Percentiles rank a stretch among this genome's conserved stretches.
Evolutionary conservation across 2,797 vertebrate species (phyloP).

Genomic region (Sciaenops ocellatus): DNA sequence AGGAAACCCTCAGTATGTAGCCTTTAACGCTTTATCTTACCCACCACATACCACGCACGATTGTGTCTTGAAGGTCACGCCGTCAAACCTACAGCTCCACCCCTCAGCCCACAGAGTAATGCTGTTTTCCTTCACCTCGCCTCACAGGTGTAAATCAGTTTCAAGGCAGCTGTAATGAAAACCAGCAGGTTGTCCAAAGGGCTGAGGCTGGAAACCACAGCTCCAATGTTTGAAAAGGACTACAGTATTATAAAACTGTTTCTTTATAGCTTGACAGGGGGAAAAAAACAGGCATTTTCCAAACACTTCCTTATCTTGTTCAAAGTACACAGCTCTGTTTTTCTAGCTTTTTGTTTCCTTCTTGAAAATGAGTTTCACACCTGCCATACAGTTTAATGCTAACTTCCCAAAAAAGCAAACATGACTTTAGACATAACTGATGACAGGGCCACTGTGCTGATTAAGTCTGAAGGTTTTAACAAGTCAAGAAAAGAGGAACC

Average conservation of each 20-base stretch:
- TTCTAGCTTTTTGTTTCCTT: background rate
- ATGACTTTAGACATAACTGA: background rate
- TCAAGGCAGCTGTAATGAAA: slow-evolving; percentile 48
- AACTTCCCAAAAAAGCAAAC: background rate
- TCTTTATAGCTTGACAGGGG: background rate
- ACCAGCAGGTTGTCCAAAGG: slow-evolving; percentile 44
- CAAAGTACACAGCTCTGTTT: background rate
- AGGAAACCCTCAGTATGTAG: background rate
- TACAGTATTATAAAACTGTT: background rate
- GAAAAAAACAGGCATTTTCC: background rate
- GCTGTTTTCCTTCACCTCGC: slow-evolving; percentile 24
- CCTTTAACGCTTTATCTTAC: background rate
- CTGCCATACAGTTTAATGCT: background rate
- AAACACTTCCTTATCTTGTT: background rate
- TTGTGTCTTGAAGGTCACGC: slow-evolving; percentile 51
- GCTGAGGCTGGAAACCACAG: background rate
- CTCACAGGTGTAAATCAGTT: slow-evolving; percentile 49
- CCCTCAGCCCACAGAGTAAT: slow-evolving; percentile 11
- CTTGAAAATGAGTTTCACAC: background rate
- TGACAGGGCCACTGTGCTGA: background rate
- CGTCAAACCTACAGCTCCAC: slow-evolving; percentile 9
- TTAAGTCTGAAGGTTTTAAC: background rate
- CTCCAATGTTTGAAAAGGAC: background rate
- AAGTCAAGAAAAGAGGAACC: background rate
- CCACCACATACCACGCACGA: slow-evolving; percentile 9